Evolutionary conservation across 2,113 vertebrate species (phyloP).

Genomic region (Pelmatolapia mariae): DNA sequence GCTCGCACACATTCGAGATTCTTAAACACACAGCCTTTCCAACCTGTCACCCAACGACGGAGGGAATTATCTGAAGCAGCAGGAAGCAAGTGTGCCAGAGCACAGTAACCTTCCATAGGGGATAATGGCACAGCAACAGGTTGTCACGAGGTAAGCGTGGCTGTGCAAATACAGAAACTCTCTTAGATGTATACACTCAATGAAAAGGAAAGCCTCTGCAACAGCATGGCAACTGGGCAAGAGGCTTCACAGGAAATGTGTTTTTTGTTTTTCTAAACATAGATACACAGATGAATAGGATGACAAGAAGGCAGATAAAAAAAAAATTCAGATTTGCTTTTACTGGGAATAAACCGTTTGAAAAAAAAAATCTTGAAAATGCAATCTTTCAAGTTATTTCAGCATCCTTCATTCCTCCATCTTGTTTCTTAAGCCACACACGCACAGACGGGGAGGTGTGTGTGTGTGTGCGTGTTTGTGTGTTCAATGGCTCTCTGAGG

Average conservation of each 20-base stretch:
- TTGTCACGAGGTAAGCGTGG: slow-evolving; percentile 18
- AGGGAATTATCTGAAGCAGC: slow-evolving; percentile 11
- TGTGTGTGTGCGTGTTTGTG: not conserved
- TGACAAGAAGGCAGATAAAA: not conserved
- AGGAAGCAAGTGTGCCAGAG: not conserved
- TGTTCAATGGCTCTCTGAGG: not conserved
- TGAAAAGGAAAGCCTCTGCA: not conserved
- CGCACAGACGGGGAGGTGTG: not conserved
- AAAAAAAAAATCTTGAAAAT: not conserved
- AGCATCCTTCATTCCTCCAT: slow-evolving; percentile 7
- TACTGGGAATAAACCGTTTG: not conserved
- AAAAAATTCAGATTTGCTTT: not conserved
- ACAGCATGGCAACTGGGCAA: not conserved
- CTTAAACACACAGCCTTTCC: not conserved
- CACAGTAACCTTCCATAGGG: not conserved
- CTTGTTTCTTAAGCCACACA: slow-evolving; percentile 9
- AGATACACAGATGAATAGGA: not conserved
- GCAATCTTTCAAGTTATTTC: not conserved
- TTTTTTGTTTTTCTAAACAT: not conserved
- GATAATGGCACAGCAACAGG: not conserved
- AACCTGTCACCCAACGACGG: not conserved
- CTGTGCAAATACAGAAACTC: slow-evolving; percentile 6
- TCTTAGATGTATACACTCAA: not conserved
- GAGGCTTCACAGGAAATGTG: not conserved
- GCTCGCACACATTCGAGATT: not conserved